These are phyloP conservation scores for Drosophila lacicola DNA, from an alignment of 2,888 invertebrate genomes.

Conservation along the genomic window DNA sequence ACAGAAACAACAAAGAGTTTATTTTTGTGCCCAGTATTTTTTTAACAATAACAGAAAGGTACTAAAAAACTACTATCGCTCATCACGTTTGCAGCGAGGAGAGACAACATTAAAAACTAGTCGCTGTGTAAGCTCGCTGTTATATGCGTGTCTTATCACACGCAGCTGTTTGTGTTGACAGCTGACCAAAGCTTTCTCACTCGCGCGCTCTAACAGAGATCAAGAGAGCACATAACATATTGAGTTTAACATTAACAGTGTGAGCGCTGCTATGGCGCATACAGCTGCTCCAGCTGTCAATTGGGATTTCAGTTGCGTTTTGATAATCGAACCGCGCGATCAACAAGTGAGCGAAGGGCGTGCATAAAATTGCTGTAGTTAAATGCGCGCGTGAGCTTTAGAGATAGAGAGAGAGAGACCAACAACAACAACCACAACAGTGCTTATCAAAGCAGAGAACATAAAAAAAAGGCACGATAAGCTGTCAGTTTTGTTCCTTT, in stretches of 20 bases:
- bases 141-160: conserved; percentile 39
- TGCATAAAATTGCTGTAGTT: conserved; percentile 2
- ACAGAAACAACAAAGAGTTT: background rate
- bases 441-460: conserved; percentile 52
- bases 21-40: background rate
- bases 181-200: conserved; percentile 30
- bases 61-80: conserved; percentile 2
- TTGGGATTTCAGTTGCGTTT: conserved; percentile 50
- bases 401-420: background rate
- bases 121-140: conserved; percentile 1
- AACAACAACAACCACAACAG: conserved; percentile 18
- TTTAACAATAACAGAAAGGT: conserved; percentile 3
- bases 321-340: conserved; percentile 55
- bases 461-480: conserved; percentile 40
- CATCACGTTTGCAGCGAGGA: background rate
- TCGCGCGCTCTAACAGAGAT: conserved; percentile 22
- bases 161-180: conserved; percentile 44
- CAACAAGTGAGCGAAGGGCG: conserved; percentile 33
- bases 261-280: background rate
- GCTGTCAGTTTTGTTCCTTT: conserved; percentile 16
- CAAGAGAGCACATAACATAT: conserved; percentile 24
- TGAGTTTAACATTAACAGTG: conserved; percentile 42
- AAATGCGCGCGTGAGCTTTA: conserved; percentile 8
- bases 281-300: conserved; percentile 21
- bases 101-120: background rate